phyloP scores from a whole-genome alignment of 2,888 invertebrate genomes.

The Trichacis sp. region DNA sequence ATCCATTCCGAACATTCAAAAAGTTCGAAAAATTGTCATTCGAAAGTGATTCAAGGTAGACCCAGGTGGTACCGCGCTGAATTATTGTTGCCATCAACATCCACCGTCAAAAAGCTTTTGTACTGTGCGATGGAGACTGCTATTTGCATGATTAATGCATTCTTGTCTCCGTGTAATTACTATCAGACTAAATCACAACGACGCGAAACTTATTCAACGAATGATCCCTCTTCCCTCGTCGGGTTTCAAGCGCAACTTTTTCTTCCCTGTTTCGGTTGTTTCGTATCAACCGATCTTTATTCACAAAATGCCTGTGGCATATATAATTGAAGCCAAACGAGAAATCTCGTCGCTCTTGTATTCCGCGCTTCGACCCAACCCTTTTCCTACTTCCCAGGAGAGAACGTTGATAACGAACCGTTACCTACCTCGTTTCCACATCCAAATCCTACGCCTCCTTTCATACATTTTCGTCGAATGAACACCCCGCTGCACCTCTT shows the following conservation, averaged over 20 bases:
- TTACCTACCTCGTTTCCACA: slow-evolving; percentile 23
- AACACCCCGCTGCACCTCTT: slow-evolving; percentile 13
- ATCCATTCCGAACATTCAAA: too few species aligned
- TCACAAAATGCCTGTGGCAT: slow-evolving; percentile 34
- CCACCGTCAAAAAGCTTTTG: too few species aligned
- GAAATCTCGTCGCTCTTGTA: slow-evolving; percentile 24
- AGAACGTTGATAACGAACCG: slow-evolving; percentile 32
- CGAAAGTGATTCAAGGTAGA: too few species aligned
- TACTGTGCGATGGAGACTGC: slow-evolving; percentile 9
- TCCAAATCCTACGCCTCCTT: slow-evolving; percentile 34
- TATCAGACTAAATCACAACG: too few species aligned
- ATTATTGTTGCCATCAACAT: too few species aligned
- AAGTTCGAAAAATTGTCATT: too few species aligned
- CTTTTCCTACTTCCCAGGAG: slow-evolving; percentile 25
- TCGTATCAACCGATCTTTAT: slow-evolving; percentile 27
- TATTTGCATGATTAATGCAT: too few species aligned
- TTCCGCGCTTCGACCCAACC: slow-evolving; percentile 20
- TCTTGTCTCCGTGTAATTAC: too few species aligned
- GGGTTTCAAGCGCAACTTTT: too few species aligned
- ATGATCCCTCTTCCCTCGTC: too few species aligned
- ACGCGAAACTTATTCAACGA: too few species aligned
- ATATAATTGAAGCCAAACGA: slow-evolving; percentile 35
- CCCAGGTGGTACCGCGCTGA: too few species aligned
- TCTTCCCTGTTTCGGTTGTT: background rate
- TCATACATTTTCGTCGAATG: slow-evolving; percentile 37